Evolutionary conservation across 2,113 vertebrate genomes (phyloP).

Genomic region (mouse (Mus musculus)): DNA sequence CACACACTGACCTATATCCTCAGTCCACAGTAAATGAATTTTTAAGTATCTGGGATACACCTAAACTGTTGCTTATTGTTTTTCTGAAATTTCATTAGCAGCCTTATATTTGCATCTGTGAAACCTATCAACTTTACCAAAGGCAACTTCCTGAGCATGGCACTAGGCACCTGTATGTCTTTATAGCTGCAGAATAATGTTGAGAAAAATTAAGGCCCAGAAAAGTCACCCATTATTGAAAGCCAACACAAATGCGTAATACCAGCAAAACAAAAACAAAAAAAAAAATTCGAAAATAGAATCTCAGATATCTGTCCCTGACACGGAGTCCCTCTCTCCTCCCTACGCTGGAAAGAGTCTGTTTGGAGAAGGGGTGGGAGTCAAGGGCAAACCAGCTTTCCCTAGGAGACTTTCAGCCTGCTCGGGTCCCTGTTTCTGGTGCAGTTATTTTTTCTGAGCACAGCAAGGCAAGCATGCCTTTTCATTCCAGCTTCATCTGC

Average conservation of each 20-base stretch:
- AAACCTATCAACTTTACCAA: not conserved
- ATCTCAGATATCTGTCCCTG: not conserved
- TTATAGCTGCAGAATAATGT: not conserved
- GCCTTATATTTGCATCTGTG: not conserved
- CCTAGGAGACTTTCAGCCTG: not conserved
- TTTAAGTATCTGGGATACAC: not conserved
- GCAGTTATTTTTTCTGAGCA: slow-evolving; percentile 56
- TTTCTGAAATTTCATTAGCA: slow-evolving; percentile 22
- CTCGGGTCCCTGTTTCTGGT: not conserved
- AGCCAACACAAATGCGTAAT: not conserved
- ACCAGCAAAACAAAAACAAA: not conserved
- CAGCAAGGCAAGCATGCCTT: slow-evolving; percentile 20
- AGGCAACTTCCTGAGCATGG: not conserved
- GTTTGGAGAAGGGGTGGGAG: not conserved
- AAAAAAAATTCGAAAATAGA: not conserved
- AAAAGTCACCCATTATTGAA: not conserved
- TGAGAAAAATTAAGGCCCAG: not conserved
- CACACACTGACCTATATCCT: not conserved
- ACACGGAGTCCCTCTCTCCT: not conserved
- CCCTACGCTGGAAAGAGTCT: not conserved
- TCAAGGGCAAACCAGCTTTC: not conserved
- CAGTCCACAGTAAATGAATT: not conserved
- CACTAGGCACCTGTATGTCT: not conserved
- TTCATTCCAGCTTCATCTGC: slow-evolving; percentile 66
- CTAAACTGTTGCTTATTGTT: not conserved